These are phyloP conservation scores for Zosterops pallidus DNA, from an alignment of 2,113 vertebrate species.

Conservation along the genomic window DNA sequence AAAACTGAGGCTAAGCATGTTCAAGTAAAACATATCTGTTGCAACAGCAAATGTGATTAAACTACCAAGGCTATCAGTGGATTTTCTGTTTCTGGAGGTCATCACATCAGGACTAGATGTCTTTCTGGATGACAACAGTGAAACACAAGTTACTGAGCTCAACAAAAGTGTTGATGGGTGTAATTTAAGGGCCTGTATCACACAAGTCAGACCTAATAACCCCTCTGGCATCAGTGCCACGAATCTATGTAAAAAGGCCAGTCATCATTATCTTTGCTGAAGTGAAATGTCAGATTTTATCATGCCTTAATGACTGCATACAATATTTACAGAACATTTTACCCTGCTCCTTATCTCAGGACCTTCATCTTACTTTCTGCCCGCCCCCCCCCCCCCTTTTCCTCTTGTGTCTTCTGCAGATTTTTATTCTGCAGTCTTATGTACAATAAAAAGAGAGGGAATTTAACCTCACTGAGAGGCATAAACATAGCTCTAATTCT, in stretches of 20 bases:
- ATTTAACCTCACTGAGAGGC: neutral
- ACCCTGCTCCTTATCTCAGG: neutral
- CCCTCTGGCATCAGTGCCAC: neutral
- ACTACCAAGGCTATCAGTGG: neutral
- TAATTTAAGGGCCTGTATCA: neutral
- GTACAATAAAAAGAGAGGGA: neutral
- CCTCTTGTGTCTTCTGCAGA: neutral
- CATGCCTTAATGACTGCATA: neutral
- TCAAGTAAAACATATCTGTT: neutral
- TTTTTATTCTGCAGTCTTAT: neutral
- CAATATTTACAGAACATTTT: neutral
- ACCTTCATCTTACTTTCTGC: neutral
- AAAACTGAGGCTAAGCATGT: neutral
- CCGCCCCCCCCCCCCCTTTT: neutral
- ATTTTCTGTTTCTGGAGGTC: neutral
- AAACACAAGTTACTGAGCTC: neutral
- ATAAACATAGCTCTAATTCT: neutral
- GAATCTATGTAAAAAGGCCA: neutral
- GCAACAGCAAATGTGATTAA: conserved; percentile 15
- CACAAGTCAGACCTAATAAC: neutral
- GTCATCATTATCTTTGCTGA: neutral
- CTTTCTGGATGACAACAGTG: neutral
- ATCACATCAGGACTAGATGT: neutral
- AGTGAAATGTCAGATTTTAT: conserved; percentile 12
- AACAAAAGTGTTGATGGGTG: neutral